Conservation (phyloP, 2,888 invertebrate species). For the Caenorhabditis virilis region DNA sequence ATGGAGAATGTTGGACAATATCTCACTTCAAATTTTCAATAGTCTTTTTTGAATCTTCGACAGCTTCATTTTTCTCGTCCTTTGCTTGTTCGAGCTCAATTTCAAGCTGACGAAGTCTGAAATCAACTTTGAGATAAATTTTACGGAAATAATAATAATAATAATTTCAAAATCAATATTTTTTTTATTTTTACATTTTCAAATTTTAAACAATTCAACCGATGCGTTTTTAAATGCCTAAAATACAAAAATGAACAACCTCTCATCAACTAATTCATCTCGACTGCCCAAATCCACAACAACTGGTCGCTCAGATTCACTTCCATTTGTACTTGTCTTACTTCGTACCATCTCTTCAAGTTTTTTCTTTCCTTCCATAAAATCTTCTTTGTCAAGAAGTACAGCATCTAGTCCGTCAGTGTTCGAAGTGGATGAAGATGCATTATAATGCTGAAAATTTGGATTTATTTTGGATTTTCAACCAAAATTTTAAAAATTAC, state of each 20-base stretch:
- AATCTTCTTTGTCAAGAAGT: constrained; percentile 45
- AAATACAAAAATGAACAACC: too few relatives aligned
- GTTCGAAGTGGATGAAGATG: constrained; percentile 43
- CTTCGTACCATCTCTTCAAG: constrained; percentile 27
- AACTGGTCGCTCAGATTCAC: constrained; percentile 23
- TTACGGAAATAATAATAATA: too few relatives aligned
- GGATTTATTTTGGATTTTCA: too few relatives aligned
- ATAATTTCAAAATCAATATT: too few relatives aligned
- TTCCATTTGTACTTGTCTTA: constrained; percentile 24
- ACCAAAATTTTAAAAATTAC: constrained; percentile 9
- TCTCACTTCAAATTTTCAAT: constrained; percentile 10
- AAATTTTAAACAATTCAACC: too few relatives aligned
- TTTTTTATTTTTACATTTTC: too few relatives aligned
- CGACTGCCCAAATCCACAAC: constrained; percentile 21
- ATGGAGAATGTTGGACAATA: background rate
- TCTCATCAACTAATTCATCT: constrained; percentile 28
- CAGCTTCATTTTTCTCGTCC: constrained; percentile 17
- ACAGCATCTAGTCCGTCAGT: constrained; percentile 45
- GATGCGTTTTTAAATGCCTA: too few relatives aligned
- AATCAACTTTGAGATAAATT: too few relatives aligned
- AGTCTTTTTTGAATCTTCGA: background rate
- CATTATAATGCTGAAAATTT: constrained; percentile 24
- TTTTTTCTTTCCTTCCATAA: constrained; percentile 29
- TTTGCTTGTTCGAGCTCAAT: constrained; percentile 12
- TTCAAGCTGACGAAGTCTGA: constrained; percentile 20